These are phyloP conservation scores for Neomonachus schauinslandi DNA, from an alignment of 2,113 vertebrate genomes.

Conservation along the genomic window DNA sequence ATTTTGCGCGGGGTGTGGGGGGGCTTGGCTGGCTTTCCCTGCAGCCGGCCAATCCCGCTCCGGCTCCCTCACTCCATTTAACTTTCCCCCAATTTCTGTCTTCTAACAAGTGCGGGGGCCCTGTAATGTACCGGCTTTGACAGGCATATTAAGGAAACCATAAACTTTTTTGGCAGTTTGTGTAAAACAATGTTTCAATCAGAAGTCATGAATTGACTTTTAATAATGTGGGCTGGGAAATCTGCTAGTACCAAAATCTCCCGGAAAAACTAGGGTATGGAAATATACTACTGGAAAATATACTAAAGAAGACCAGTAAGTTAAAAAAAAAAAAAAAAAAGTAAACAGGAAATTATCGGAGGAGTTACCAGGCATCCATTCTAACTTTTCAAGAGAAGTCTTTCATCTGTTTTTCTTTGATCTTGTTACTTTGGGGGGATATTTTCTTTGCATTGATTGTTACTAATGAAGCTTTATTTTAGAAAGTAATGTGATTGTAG, in stretches of 20 bases:
- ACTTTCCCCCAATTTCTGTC: conserved; percentile 20
- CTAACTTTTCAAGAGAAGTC: not conserved
- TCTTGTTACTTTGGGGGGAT: not conserved
- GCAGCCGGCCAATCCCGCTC: not conserved
- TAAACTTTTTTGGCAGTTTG: conserved; percentile 57
- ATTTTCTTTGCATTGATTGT: not conserved
- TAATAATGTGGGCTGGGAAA: not conserved
- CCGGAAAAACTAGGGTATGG: not conserved
- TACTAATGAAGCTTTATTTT: conserved; percentile 21
- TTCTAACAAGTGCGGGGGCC: not conserved
- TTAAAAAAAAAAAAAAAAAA: not conserved
- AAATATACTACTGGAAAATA: not conserved
- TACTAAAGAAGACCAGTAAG: not conserved
- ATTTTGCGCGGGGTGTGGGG: not conserved
- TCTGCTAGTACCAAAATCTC: not conserved
- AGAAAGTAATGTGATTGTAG: not conserved
- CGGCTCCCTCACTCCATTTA: not conserved
- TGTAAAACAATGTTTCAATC: conserved; percentile 23
- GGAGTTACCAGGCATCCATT: not conserved
- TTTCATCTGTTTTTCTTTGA: conserved; percentile 54
- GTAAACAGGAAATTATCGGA: conserved; percentile 56
- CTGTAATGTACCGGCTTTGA: conserved; percentile 65
- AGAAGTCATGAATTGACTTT: conserved; percentile 28
- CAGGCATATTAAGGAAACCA: conserved; percentile 66
- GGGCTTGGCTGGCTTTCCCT: not conserved